Percentiles rank a stretch among this genome's conserved stretches.
Conservation (phyloP, 2,113 vertebrate genomes). For the Pseudonaja textilis region DNA sequence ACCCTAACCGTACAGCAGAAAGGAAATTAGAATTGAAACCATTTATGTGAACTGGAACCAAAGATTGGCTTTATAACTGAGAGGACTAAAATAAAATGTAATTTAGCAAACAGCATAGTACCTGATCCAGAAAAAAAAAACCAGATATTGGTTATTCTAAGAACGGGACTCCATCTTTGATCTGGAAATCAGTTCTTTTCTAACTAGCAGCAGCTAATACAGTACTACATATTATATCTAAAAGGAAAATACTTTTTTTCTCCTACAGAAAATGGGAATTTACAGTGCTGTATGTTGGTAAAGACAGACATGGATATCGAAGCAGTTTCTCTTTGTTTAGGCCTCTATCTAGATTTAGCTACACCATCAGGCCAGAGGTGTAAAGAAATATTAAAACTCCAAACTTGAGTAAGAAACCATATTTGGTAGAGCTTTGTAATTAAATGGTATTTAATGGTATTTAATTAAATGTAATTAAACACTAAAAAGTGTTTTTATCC, state of each 20-base stretch:
- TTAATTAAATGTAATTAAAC: too few species aligned
- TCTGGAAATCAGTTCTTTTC: slow-evolving; percentile 7
- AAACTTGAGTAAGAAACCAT: not conserved
- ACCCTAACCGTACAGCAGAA: not conserved
- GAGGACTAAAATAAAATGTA: not conserved
- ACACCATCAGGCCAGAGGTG: not conserved
- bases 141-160: not conserved
- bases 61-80: not conserved
- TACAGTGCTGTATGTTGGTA: not conserved
- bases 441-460: fast-evolving
- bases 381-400: not conserved
- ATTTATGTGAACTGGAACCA: not conserved
- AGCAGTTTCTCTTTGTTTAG: slow-evolving; percentile 15
- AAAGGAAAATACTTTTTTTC: slow-evolving; percentile 17
- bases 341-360: not conserved
- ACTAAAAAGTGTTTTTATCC: not conserved
- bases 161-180: not conserved
- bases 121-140: not conserved
- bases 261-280: slow-evolving; percentile 6
- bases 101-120: not conserved
- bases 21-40: not conserved
- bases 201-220: not conserved
- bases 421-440: not conserved
- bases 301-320: not conserved
- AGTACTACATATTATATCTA: not conserved